A percentile compares a stretch with the other conserved stretches of the same genome.
These are phyloP conservation scores for Dendrocincla fuliginosa DNA, from an alignment of 2,797 vertebrate genomes.

Conservation along the genomic window DNA sequence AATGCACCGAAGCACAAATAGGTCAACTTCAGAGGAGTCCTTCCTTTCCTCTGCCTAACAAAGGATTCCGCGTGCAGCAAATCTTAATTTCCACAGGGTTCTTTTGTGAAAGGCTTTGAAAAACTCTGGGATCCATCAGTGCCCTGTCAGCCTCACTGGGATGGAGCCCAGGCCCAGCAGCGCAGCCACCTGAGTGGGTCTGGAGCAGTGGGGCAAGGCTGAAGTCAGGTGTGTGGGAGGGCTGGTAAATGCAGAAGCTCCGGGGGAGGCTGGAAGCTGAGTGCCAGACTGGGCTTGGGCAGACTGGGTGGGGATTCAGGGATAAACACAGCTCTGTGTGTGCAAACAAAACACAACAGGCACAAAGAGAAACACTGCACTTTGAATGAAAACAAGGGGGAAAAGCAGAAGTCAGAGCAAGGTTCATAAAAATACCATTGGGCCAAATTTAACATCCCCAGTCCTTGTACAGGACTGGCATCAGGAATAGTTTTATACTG, in stretches of 20 bases:
- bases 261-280: not conserved
- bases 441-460: not conserved
- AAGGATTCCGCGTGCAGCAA: not conserved
- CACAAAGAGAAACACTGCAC: not conserved
- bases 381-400: not conserved
- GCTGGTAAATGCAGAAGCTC: not conserved
- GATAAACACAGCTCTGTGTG: not conserved
- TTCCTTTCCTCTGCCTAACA: conserved; percentile 8
- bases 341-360: not conserved
- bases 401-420: accelerated
- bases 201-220: not conserved
- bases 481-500: not conserved
- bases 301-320: not conserved
- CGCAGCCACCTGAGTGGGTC: accelerated
- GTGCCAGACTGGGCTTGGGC: not conserved
- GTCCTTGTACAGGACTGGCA: not conserved
- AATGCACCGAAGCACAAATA: conserved; percentile 22
- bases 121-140: not conserved
- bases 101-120: not conserved
- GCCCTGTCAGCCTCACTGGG: accelerated
- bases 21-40: conserved; percentile 37
- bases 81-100: not conserved
- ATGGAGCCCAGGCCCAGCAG: not conserved
- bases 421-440: not conserved
- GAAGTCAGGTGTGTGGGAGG: not conserved